These are phyloP conservation scores for Athrips mouffetella DNA, from an alignment of 2,888 invertebrate genomes.

Conservation along the genomic window DNA sequence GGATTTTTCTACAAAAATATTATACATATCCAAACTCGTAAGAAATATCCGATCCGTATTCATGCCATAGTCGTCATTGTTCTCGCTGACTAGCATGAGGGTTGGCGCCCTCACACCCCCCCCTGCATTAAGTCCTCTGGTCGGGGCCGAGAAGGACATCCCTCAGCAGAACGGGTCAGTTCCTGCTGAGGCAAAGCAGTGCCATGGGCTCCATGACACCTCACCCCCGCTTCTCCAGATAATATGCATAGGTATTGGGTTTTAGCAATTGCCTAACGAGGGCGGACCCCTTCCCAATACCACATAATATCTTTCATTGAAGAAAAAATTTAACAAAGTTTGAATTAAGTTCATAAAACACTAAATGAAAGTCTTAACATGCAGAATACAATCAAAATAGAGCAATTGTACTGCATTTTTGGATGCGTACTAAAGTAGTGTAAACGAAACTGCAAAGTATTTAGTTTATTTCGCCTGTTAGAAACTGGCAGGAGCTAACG, in stretches of 20 bases:
- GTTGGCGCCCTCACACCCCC: slow-evolving; percentile 28
- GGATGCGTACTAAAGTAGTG: too few species aligned
- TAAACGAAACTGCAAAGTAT: too few species aligned
- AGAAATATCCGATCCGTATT: neutral
- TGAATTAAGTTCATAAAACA: too few species aligned
- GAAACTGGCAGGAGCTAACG: too few species aligned
- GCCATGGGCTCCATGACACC: slow-evolving; percentile 10
- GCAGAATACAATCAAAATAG: too few species aligned
- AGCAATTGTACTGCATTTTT: too few species aligned
- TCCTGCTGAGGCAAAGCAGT: slow-evolving; percentile 11
- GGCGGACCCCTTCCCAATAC: slow-evolving; percentile 20
- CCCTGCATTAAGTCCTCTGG: slow-evolving; percentile 18
- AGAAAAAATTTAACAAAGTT: too few species aligned
- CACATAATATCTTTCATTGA: too few species aligned
- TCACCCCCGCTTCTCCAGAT: slow-evolving; percentile 20
- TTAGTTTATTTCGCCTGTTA: too few species aligned
- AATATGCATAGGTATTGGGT: slow-evolving; percentile 17
- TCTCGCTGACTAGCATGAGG: slow-evolving; percentile 19
- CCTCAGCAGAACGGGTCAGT: slow-evolving; percentile 7
- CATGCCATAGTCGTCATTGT: too few species aligned
- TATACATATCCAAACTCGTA: neutral
- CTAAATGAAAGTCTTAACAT: too few species aligned
- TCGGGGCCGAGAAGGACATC: slow-evolving; percentile 11
- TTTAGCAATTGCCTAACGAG: slow-evolving; percentile 21
- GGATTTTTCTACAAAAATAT: neutral